phyloP scores from a whole-genome alignment of 2,888 invertebrate genomes.

The Punctoribates punctum region DNA sequence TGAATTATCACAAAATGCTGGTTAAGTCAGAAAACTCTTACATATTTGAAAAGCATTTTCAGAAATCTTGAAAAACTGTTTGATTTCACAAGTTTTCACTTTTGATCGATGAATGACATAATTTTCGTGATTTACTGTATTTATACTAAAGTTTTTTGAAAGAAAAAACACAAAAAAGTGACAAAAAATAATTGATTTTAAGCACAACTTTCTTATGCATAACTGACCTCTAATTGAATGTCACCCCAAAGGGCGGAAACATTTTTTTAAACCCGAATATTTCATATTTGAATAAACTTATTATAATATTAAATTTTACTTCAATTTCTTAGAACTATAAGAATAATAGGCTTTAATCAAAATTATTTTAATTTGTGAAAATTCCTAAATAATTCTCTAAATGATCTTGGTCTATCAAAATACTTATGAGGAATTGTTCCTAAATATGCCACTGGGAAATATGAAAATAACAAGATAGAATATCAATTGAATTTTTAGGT shows the following conservation, averaged over 20 bases:
- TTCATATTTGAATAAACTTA: background rate
- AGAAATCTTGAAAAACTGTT: background rate
- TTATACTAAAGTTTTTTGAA: background rate
- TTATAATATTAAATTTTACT: background rate
- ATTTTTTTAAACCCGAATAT: background rate
- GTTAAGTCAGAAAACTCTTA: background rate
- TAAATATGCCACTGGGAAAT: no score
- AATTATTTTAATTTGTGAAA: no score
- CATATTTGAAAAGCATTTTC: constrained; percentile 25
- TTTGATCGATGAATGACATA: background rate
- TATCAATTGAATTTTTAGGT: no score
- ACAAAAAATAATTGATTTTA: constrained; percentile 29
- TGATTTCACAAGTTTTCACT: background rate
- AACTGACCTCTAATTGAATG: constrained; percentile 27
- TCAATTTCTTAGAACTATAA: background rate
- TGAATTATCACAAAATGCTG: background rate
- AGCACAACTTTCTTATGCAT: constrained; percentile 13
- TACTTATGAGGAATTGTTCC: no score
- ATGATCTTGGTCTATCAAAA: no score
- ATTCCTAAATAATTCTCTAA: no score
- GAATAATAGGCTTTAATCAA: no score
- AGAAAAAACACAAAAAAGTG: background rate
- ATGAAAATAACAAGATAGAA: no score
- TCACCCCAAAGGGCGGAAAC: constrained; percentile 17
- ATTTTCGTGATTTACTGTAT: no score